Base-by-base conservation (phyloP, 2,113 vertebrate genomes). In the Urocitellus parryii region DNA sequence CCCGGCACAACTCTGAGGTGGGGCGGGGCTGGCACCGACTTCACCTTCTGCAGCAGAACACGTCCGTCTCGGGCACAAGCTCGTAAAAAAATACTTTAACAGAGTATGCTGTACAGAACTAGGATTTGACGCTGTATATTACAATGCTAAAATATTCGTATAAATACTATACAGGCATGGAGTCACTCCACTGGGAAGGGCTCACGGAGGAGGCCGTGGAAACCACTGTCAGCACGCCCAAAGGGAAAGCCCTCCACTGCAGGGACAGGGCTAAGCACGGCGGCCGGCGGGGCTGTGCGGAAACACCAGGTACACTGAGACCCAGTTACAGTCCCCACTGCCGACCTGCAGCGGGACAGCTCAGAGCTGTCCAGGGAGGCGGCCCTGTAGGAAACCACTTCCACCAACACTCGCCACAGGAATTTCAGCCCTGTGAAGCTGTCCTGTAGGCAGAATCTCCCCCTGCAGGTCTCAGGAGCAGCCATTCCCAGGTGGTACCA, bases 11-110 rank as follows among this genome's bases (percentile, higher is more conserved):
- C 80, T 20, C 29, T 58, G 53, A 34, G 51, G 24, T 5, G 7
- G 39, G 39, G 37, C 9, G 72, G 39, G 67, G 1, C 6, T 56
- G 79, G 34, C 58, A 42, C 39, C 17, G 2, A 42, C 22, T 25
- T 94, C 91, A 58, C 45, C 83, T 67, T 92, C 84, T 79, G 74
- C 82, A 94, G 97, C 87, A 97, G 95, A 93, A 97, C 7, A 98
- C 1, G 4, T 93, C 74, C 79, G 78, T 96, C 97, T 98, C 93
- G 51, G 80, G 96, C 97, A 98, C 98, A 98, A 91, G 96, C 96
- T 97, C 98, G 97, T 98, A 98, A 98, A 99, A 99, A 99, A 99
- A 99, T 98, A 99, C 90, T 98, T 98, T 98, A 96, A 98, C 98
- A 98, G 93, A 97, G 98, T 98, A 98, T 97, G 98, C 98, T 98